Percentiles rank a stretch among this genome's conserved stretches.
These are phyloP conservation scores for Neolamprologus caudopunctatus DNA, from an alignment of 2,113 vertebrate genomes.

Conservation along the genomic window DNA sequence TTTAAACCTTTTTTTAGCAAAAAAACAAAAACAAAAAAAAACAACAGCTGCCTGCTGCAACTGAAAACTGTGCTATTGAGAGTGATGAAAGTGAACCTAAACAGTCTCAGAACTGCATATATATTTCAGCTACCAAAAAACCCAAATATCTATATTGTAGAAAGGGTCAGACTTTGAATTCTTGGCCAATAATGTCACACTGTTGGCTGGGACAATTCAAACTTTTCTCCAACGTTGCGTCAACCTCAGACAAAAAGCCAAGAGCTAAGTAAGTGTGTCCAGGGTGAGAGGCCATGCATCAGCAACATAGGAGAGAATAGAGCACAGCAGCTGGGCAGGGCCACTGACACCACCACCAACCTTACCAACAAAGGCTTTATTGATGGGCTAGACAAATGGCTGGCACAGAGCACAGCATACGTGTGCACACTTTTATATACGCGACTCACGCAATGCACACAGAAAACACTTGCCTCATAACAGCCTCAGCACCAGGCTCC, in stretches of 20 bases:
- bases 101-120: background rate
- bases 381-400: conserved; percentile 50
- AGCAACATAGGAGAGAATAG: conserved; percentile 18
- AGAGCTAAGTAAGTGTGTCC: conserved; percentile 1
- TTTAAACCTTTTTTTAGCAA: background rate
- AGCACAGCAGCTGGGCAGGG: conserved; percentile 23
- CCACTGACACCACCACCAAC: conserved; percentile 39
- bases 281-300: conserved; percentile 8
- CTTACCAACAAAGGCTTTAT: conserved; percentile 47
- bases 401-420: conserved; percentile 43
- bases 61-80: background rate
- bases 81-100: background rate
- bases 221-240: conserved; percentile 18
- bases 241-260: conserved; percentile 48
- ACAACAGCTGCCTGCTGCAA: background rate
- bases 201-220: background rate
- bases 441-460: background rate
- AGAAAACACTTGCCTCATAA: conserved; percentile 71
- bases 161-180: background rate
- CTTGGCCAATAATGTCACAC: background rate
- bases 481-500: conserved; percentile 63
- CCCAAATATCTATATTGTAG: background rate
- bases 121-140: background rate
- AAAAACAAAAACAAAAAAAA: background rate
- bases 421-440: conserved; percentile 26